These are phyloP conservation scores for Pteromalus puparum DNA, from an alignment of 1,140 invertebrate species.

Conservation along the genomic window DNA sequence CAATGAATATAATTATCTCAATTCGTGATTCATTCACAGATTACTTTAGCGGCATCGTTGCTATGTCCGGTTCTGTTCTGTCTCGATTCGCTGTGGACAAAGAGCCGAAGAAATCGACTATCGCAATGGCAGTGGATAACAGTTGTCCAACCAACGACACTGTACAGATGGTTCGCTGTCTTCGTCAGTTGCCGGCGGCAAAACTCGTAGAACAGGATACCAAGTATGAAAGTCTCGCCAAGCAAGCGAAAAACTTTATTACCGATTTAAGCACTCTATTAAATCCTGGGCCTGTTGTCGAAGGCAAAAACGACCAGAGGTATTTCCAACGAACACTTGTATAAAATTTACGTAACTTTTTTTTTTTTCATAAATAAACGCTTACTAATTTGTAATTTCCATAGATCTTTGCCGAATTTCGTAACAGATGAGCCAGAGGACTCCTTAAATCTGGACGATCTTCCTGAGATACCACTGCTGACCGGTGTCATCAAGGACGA, in stretches of 20 bases:
- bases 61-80: slow-evolving; percentile 82
- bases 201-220: slow-evolving; percentile 72
- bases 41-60: slow-evolving; percentile 77
- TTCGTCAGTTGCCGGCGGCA: slow-evolving; percentile 74
- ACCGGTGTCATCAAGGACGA: slow-evolving; percentile 84
- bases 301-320: slow-evolving; percentile 79
- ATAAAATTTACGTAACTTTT: too few species aligned
- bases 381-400: background rate
- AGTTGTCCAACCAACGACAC: slow-evolving; percentile 76
- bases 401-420: slow-evolving; percentile 77
- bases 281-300: slow-evolving; percentile 77
- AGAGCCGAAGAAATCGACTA: slow-evolving; percentile 73
- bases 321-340: slow-evolving; percentile 43
- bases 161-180: slow-evolving; percentile 77
- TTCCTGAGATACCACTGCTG: slow-evolving; percentile 80
- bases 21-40: slow-evolving; percentile 59
- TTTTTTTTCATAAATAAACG: too few species aligned
- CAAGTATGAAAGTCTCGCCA: slow-evolving; percentile 70
- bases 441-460: slow-evolving; percentile 75
- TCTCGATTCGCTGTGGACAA: slow-evolving; percentile 80
- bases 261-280: slow-evolving; percentile 72
- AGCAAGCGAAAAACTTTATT: slow-evolving; percentile 73
- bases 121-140: slow-evolving; percentile 74
- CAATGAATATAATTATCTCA: background rate
- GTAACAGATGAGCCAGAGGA: slow-evolving; percentile 77